A percentile compares a stretch with the other conserved stretches of the same genome.
phyloP scores from a whole-genome alignment of 53 echinoderm and acorn worm species.

The Patiria pectinifera region DNA sequence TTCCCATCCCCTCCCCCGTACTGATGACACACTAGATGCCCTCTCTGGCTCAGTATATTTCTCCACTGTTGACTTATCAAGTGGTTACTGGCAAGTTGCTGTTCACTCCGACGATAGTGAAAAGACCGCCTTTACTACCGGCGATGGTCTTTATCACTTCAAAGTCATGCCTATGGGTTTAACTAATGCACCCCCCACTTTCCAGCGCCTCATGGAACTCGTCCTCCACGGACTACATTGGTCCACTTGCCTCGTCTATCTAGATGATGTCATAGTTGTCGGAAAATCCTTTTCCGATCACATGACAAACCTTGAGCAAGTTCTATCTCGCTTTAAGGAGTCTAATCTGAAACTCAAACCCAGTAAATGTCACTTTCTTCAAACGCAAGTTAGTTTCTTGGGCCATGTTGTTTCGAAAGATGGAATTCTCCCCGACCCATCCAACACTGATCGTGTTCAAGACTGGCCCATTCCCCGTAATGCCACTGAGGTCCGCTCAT shows the following conservation, averaged over 20 bases:
- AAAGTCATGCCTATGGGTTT: no score
- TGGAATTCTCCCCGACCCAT: conserved; percentile 70
- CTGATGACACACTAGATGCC: conserved; percentile 83
- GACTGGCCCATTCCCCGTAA: conserved; percentile 55
- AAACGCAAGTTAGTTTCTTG: conserved; percentile 14
- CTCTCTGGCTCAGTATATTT: conserved; percentile 72
- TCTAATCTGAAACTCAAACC: conserved; percentile 21
- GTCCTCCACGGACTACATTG: conserved; percentile 73
- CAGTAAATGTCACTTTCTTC: conserved; percentile 43
- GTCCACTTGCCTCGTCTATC: conserved; percentile 65
- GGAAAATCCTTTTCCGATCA: conserved; percentile 68
- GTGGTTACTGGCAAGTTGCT: conserved; percentile 93
- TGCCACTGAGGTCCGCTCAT: conserved; percentile 57
- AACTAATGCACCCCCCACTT: conserved; percentile 80
- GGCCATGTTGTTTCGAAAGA: conserved; percentile 19
- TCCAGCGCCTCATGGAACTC: conserved; percentile 73
- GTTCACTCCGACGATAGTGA: conserved; percentile 41
- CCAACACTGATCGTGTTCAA: conserved; percentile 52
- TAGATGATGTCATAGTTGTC: conserved; percentile 78
- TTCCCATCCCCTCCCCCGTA: no score
- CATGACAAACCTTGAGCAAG: conserved; percentile 55
- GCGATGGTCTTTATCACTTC: conserved; percentile 61
- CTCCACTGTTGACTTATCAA: conserved; percentile 73
- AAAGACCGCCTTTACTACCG: conserved; percentile 75
- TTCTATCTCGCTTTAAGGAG: conserved; percentile 17